phyloP scores from a whole-genome alignment of 2,113 vertebrate genomes.

The Sinosuthora webbiana region DNA sequence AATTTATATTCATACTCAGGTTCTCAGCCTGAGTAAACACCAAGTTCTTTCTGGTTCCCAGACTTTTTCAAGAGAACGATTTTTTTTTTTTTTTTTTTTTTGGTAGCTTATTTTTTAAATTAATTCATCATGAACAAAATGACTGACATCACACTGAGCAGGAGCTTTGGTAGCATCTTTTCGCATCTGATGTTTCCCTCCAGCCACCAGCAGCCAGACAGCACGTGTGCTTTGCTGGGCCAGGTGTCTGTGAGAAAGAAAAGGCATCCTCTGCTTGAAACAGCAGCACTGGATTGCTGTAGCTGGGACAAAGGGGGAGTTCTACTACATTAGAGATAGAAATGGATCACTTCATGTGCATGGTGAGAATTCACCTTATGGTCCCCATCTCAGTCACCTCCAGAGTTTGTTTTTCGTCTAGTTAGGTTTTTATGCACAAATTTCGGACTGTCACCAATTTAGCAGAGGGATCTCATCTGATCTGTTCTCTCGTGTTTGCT shows the following conservation, averaged over 20 bases:
- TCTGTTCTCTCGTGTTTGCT: background rate
- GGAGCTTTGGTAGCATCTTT: background rate
- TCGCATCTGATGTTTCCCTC: background rate
- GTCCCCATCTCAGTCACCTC: background rate
- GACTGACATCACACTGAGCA: background rate
- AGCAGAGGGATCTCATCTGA: background rate
- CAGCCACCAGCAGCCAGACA: background rate
- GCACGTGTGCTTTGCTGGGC: background rate
- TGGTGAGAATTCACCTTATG: background rate
- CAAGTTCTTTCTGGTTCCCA: background rate
- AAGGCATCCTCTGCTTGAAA: background rate
- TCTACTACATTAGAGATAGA: background rate
- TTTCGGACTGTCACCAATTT: background rate
- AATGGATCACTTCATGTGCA: background rate
- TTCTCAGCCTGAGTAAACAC: constrained; percentile 1
- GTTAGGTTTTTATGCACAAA: background rate
- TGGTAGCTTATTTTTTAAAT: constrained; percentile 1
- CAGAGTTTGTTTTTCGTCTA: background rate
- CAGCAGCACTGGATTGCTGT: background rate
- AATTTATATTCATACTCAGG: background rate
- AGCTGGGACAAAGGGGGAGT: background rate
- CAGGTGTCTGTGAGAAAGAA: background rate
- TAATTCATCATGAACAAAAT: background rate
- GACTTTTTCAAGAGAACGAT: background rate
- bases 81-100: background rate